Evolutionary conservation across 2,113 vertebrate genomes (phyloP), one percentile per base, ranked within the genome.

Genomic region (Eptatretus burgeri): DNA sequence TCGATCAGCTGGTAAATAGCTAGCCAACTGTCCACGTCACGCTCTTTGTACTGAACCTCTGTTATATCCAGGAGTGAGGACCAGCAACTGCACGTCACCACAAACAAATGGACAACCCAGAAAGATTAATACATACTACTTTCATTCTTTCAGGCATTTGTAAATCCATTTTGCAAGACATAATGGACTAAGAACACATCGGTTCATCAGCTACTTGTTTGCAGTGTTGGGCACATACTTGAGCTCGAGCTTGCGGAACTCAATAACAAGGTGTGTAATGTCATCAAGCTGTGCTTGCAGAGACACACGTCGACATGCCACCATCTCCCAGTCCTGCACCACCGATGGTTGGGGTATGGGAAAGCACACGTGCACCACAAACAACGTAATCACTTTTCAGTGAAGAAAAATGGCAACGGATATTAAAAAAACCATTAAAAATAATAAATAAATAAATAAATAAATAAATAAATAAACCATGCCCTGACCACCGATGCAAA

Each of bases 1-100:
- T 86, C 86, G 10, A 88, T 71, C 73, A 94, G 80, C 72, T 98
- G 91, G 74, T 95, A 87, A 68, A 95, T 66, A n/a, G 86, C 85
- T 72, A 93, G 85, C 91, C 91, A 98, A 71, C 82, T 84, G 67
- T 75, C 83, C 62, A 74, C 79, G 11, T 84, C 84, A 67, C 82
- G 94, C 71, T 86, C 80, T 1, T 75, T 70, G 62, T 86, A 81
- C 2, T 74, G 76, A 65, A 78, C 82, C 78, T 81, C 69, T n/a
- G 77, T 76, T 56, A 83, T 89, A 73, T 98, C 86, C 73, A 98
- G 74, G 72, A 87, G 89, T 72, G 76, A 74, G 1, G 85, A 85
- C 91, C 91, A 98, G 69, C 85, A 95, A 64, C 91, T 95, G 66
- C 14, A 41, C 27, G 27, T 41, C 27, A 41, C 27, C 27, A 41